A percentile compares a stretch with the other conserved stretches of the same genome.
These are phyloP conservation scores for Epinotia demarniana DNA, from an alignment of 2,888 invertebrate species.

Conservation along the genomic window DNA sequence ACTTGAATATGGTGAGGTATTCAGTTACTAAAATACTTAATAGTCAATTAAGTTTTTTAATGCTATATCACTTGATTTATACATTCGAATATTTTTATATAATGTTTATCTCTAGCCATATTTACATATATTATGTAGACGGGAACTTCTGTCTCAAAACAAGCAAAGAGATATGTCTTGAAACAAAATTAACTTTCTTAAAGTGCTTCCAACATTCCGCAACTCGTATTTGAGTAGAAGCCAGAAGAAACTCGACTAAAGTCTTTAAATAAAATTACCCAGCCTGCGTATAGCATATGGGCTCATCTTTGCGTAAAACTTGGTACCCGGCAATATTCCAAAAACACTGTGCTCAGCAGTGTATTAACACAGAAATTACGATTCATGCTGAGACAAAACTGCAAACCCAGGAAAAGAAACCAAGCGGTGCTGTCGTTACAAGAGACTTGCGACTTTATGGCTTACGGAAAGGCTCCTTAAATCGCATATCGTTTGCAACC, in stretches of 20 bases:
- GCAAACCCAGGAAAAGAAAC: constrained; percentile 9
- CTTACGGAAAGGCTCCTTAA: neutral
- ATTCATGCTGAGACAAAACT: constrained; percentile 40
- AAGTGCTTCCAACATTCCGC: constrained; percentile 53
- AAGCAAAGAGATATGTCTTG: constrained; percentile 54
- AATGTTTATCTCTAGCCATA: constrained; percentile 5
- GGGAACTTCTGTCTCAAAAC: constrained; percentile 46
- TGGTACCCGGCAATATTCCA: constrained; percentile 30
- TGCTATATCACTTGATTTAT: constrained; percentile 13
- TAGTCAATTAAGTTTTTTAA: constrained; percentile 29
- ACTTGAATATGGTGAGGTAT: constrained; percentile 35
- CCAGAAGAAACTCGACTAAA: constrained; percentile 52
- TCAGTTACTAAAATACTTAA: constrained; percentile 27
- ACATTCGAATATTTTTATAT: neutral
- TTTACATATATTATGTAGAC: neutral
- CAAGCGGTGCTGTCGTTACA: constrained; percentile 14
- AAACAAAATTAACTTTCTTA: constrained; percentile 53
- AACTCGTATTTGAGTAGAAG: constrained; percentile 55
- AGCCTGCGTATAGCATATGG: constrained; percentile 45
- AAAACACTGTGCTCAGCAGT: constrained; percentile 43
- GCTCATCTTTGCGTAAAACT: constrained; percentile 37
- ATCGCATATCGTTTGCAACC: constrained; percentile 7
- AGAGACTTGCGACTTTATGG: constrained; percentile 15
- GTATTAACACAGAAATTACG: constrained; percentile 45
- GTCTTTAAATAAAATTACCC: constrained; percentile 56